These are phyloP conservation scores for Ormyrus nitidulus DNA, from an alignment of 2,888 invertebrate species.

Conservation along the genomic window DNA sequence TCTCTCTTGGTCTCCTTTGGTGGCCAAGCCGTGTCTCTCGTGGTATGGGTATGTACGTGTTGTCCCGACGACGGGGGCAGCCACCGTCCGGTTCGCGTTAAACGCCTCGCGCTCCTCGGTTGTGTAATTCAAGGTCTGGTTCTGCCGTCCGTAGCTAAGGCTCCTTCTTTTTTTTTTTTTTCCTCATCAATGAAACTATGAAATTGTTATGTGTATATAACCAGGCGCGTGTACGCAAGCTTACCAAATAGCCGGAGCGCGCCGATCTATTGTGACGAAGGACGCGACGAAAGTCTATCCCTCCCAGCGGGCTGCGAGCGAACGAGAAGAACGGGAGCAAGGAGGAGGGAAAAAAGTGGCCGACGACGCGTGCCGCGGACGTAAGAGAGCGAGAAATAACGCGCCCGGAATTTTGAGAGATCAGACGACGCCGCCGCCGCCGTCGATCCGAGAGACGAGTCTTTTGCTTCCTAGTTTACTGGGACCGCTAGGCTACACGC, in stretches of 20 bases:
- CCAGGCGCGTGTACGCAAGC: conserved; percentile 9
- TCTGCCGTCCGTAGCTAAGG: conserved; percentile 24
- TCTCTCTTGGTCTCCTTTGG: conserved; percentile 15
- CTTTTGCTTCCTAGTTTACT: neutral
- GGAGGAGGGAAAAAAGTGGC: neutral
- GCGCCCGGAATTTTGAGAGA: conserved; percentile 32
- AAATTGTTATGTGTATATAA: conserved; percentile 29
- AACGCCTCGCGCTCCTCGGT: conserved; percentile 54
- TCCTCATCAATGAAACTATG: conserved; percentile 62
- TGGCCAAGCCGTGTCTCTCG: neutral
- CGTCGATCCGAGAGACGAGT: too few species aligned
- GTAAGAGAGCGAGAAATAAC: conserved; percentile 1
- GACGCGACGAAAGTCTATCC: conserved; percentile 28
- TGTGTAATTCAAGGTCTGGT: conserved; percentile 71
- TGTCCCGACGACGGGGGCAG: conserved; percentile 24
- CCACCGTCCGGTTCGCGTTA: conserved; percentile 40
- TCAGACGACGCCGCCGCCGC: neutral
- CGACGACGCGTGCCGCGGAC: neutral
- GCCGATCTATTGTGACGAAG: conserved; percentile 47
- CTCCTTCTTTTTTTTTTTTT: conserved; percentile 53
- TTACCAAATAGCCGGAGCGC: conserved; percentile 56
- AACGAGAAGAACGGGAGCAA: neutral
- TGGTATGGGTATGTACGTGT: too few species aligned
- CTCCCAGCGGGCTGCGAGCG: too few species aligned
- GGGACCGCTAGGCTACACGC: neutral